A percentile compares a stretch with the other conserved stretches of the same genome.
These are phyloP conservation scores for Tricholauxania praeusta DNA, from an alignment of 2,888 invertebrate species.

Conservation along the genomic window DNA sequence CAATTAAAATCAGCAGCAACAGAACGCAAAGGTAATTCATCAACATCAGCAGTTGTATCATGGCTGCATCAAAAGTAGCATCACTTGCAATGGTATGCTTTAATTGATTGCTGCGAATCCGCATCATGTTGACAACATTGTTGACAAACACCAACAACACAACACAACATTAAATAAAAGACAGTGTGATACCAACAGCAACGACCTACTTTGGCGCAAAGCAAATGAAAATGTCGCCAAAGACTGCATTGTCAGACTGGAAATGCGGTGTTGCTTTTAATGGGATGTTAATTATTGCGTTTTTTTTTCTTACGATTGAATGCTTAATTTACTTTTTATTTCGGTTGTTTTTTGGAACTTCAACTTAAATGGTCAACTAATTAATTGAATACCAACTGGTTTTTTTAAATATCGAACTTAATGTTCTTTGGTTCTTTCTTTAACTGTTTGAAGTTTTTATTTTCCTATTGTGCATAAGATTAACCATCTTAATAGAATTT, in stretches of 20 bases:
- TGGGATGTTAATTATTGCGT: no score
- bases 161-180: background rate
- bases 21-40: background rate
- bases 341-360: no score
- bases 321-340: no score
- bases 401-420: no score
- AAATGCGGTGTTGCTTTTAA: no score
- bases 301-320: no score
- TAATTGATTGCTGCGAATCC: slow-evolving; percentile 27
- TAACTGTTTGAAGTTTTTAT: no score
- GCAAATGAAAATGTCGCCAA: background rate
- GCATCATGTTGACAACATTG: slow-evolving; percentile 15
- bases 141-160: slow-evolving; percentile 17
- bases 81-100: slow-evolving; percentile 27
- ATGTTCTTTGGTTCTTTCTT: no score
- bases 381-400: no score
- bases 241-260: no score
- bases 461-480: no score
- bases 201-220: slow-evolving; percentile 7
- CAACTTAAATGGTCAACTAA: no score
- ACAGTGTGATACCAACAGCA: background rate
- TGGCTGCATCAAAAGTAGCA: background rate
- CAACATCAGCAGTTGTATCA: slow-evolving; percentile 8
- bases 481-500: background rate
- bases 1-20: slow-evolving; percentile 30